Base-by-base conservation (phyloP, 2,113 vertebrate genomes). In the Geococcyx californianus region DNA sequence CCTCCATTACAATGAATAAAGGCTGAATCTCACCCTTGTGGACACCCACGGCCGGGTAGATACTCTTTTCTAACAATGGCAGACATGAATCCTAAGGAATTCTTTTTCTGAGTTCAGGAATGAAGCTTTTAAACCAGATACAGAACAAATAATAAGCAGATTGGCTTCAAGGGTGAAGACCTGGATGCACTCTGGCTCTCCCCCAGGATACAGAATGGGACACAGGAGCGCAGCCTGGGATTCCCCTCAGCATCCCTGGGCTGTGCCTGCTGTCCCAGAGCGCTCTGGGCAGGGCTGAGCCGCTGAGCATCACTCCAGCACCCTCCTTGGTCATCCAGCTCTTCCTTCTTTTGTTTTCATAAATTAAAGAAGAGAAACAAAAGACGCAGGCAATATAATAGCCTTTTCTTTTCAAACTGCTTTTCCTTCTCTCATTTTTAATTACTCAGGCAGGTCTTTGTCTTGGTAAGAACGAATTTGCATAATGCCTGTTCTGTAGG, bases 201-300 rank as follows among this genome's bases (percentile, higher is more conserved):
- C 12, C 69, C 20, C 21, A 4, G 47, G 55, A 33, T 4, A 4
- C 14, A 4, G 40, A 51, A 38, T 15, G 16, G 12, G 18, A 59
- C 31, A 11, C 1, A 4, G 55, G 60, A 73, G 66, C 7, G 0
- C 34, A 11, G 58, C 33, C 24, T 1, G 1, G 49, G 15, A 3
- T 40, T 28, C 14, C 33, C 36, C 11, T 3, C 1, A 5, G 3
- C 1, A 0, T 25, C n/a, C 89, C 47, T 2, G 28, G 33, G 0
- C 51, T 2, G 17, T 21, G 42, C 52, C n/a, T 29, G 66, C 28
- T 0, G 40, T 25, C 56, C 69, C 4, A 36, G 33, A 28, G 45
- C 38, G 31, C 16, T 26, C 60, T 3, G 29, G 68, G 68, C 60
- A 54, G 52, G 38, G 68, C n/a, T 44, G 31, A 26, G 6, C 4